Percentiles rank a stretch among this genome's conserved stretches.
Evolutionary conservation across 2,797 vertebrate genomes (phyloP).

Genomic region (Bucorvus abyssinicus): DNA sequence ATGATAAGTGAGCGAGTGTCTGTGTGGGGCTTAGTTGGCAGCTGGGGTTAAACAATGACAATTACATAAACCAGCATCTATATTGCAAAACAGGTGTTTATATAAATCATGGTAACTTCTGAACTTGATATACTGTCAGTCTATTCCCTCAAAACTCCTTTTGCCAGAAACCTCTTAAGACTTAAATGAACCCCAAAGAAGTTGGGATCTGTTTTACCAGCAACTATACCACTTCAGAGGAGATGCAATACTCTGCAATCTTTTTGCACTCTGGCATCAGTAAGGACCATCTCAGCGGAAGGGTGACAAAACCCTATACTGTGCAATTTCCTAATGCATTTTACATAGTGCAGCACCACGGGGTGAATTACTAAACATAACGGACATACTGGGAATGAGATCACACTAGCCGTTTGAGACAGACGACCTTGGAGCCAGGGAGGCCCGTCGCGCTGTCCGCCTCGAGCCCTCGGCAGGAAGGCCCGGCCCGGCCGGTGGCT

Average conservation of each 20-base stretch:
- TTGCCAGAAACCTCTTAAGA: background rate
- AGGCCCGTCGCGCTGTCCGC: background rate
- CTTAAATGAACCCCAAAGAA: background rate
- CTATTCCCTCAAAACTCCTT: background rate
- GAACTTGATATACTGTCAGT: background rate
- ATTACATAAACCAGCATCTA: background rate
- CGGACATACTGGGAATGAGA: accelerated
- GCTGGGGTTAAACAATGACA: background rate
- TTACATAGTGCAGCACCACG: too few relatives aligned
- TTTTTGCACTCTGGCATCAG: background rate
- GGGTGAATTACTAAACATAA: background rate
- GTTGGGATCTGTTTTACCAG: background rate
- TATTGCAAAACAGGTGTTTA: background rate
- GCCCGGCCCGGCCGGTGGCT: background rate
- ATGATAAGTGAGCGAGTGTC: background rate
- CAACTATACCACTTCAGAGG: background rate
- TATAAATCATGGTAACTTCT: background rate
- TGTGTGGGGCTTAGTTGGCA: background rate
- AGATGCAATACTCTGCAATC: accelerated
- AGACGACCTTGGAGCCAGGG: accelerated
- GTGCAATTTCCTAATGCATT: background rate
- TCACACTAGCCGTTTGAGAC: accelerated
- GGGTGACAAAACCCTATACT: background rate
- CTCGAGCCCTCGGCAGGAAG: accelerated
- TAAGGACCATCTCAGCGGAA: background rate